Base-by-base conservation (phyloP, 2,888 invertebrate genomes). In the Scaptomyza cyrtandrae region DNA sequence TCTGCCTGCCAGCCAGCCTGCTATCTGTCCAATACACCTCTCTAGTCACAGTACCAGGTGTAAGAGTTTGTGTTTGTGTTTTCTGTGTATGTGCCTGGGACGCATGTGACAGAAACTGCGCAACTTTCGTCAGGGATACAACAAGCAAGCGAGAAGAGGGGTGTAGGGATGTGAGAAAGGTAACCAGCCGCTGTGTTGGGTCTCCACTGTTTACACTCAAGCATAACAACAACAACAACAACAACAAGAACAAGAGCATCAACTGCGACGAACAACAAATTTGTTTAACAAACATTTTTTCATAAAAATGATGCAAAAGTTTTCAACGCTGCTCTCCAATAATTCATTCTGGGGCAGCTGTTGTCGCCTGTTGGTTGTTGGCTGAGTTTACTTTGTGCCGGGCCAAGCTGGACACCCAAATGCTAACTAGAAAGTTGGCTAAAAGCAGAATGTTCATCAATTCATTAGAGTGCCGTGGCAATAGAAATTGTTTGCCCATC, bases 221-320 rank as follows among this genome's bases (percentile, higher is more conserved):
- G 73, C 62, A 39, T 41, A 39, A n/a, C 45, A 66, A 10, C 33
- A 61, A 10, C 33, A 33, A 39, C 61, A 54, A 24, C 65, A 65
- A 52, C 54, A 58, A 24, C 45, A 66, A 10, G 9, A 66, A 10
- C 33, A 33, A 39, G 58, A 54, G 24, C 65, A 65, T 52, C 54
- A 59, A 73, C 35, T 46, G 53, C 62, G 55, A 73, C 52, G 66
- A 71, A 64, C 81, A 74, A 77, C 85, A 83, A 83, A 83, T 83
- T 83, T 83, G 89, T 84, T 83, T 64, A 83, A 84, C 89, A 84
- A 88, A 76, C 84, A 71, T 88, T 19, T 88, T 86, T 83, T 86
- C 81, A 88, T 83, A 83, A 83, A 83, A 83, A 88, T 83, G 88
- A 83, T 83, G 81, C 75, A 85, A 81, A 81, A 81, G 81, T 81